These are phyloP conservation scores for Lates japonicus DNA, from an alignment of 2,797 vertebrate species.

Conservation along the genomic window DNA sequence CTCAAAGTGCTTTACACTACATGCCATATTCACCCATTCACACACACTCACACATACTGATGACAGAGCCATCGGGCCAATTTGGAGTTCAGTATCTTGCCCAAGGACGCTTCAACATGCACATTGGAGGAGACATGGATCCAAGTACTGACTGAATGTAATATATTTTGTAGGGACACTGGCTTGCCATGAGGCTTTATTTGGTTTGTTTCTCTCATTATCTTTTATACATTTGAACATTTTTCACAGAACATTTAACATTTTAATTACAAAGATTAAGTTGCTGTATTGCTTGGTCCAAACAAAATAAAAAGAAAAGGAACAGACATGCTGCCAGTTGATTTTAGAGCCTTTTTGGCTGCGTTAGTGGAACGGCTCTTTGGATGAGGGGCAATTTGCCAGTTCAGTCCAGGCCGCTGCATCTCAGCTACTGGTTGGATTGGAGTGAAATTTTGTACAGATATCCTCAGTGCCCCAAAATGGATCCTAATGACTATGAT, in stretches of 20 bases:
- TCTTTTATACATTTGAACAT: not conserved
- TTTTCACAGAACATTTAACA: not conserved
- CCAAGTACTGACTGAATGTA: too few species aligned
- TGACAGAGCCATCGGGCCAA: too few species aligned
- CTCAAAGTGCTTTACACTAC: too few species aligned
- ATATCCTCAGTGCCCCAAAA: not conserved
- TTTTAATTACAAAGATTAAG: not conserved
- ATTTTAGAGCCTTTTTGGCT: not conserved
- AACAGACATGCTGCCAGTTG: not conserved
- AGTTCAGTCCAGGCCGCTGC: not conserved
- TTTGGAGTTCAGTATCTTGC: too few species aligned
- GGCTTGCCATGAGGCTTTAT: not conserved
- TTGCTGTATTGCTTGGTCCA: not conserved
- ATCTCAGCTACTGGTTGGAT: not conserved
- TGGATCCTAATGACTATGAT: not conserved
- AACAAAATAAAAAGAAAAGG: not conserved
- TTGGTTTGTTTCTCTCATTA: not conserved
- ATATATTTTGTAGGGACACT: not conserved
- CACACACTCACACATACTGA: too few species aligned
- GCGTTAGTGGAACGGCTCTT: not conserved
- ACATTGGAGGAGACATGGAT: too few species aligned
- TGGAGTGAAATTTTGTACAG: not conserved
- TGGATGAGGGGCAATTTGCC: not conserved
- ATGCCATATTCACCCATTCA: too few species aligned
- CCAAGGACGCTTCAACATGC: too few species aligned